Conservation (phyloP, 2,888 invertebrate genomes). For the Dione vanillae region DNA sequence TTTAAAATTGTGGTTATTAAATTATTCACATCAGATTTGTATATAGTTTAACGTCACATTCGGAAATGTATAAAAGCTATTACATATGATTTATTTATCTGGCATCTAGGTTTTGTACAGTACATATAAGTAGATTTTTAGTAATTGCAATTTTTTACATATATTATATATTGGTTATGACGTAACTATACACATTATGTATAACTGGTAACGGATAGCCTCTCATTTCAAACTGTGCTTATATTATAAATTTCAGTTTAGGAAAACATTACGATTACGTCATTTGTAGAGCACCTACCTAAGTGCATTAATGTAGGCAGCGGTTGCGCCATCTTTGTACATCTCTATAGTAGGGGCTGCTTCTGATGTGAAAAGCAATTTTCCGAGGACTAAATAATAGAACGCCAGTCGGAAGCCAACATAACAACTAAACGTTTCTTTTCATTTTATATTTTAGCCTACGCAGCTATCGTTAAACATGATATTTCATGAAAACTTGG, state of each 20-base stretch:
- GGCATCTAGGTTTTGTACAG: too few relatives aligned
- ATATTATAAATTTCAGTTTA: constrained; percentile 59
- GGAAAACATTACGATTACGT: constrained; percentile 74
- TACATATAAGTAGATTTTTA: not conserved
- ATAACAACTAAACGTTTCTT: constrained; percentile 58
- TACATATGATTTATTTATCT: not conserved
- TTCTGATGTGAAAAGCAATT: constrained; percentile 80
- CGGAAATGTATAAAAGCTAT: not conserved
- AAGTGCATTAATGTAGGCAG: constrained; percentile 71
- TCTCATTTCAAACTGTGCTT: constrained; percentile 31
- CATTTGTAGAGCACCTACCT: constrained; percentile 63
- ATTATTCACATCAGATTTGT: not conserved
- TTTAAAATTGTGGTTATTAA: not conserved
- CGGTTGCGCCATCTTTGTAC: constrained; percentile 69
- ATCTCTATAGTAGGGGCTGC: constrained; percentile 66
- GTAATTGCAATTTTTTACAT: not conserved
- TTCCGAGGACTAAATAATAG: constrained; percentile 75
- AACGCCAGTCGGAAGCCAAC: constrained; percentile 60
- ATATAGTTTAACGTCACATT: not conserved
- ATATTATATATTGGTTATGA: too few relatives aligned
- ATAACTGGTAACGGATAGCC: not conserved
- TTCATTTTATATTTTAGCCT: constrained; percentile 40
- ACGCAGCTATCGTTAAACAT: constrained; percentile 38
- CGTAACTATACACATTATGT: not conserved
- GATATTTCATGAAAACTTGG: constrained; percentile 21